These are phyloP conservation scores for Gryllus longicercus DNA, from an alignment of 2,888 invertebrate genomes.

Conservation along the genomic window DNA sequence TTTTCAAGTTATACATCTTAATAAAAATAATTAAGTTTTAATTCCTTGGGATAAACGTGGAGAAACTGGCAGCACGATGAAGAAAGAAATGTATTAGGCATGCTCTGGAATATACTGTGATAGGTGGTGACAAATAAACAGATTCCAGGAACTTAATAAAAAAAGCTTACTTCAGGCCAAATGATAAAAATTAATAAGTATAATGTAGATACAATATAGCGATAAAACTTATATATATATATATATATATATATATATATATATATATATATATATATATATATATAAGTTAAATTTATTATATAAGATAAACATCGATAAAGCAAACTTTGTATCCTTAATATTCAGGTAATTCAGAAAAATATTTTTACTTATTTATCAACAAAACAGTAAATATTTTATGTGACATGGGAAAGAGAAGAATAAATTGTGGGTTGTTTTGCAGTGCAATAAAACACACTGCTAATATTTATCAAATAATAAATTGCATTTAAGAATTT, in stretches of 20 bases:
- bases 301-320: background rate
- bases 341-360: background rate
- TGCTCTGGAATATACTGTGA: slow-evolving; percentile 28
- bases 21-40: slow-evolving; percentile 3
- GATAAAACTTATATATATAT: too few species aligned
- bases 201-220: too few species aligned
- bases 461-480: background rate
- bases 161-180: slow-evolving; percentile 22
- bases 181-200: slow-evolving; percentile 18
- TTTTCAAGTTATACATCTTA: background rate
- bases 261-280: too few species aligned
- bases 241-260: too few species aligned
- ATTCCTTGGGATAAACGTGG: background rate
- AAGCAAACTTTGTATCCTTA: background rate
- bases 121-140: background rate
- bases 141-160: slow-evolving; percentile 7
- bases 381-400: too few species aligned
- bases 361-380: too few species aligned
- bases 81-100: background rate
- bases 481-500: background rate
- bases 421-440: background rate
- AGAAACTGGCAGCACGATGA: background rate
- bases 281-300: too few species aligned
- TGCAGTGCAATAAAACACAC: background rate
- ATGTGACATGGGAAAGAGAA: too few species aligned